Evolutionary conservation across 1,140 invertebrate species (phyloP).

Genomic region (Zaprionus ghesquierei): DNA sequence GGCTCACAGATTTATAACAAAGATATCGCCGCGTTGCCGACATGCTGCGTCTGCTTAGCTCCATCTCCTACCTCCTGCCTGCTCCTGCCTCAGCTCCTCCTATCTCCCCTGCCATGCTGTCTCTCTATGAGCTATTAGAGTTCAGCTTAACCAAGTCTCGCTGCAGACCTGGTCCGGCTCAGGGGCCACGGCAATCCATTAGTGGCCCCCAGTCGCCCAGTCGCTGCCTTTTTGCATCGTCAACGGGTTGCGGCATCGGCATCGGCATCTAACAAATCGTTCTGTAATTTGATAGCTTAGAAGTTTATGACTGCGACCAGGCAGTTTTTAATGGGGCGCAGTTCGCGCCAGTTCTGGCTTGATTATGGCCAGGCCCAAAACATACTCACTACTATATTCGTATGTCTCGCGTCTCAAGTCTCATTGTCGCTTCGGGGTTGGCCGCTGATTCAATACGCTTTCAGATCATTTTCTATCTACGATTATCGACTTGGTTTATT

Average conservation of each 20-base stretch:
- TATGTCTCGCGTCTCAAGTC: no score
- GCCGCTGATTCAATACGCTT: neutral
- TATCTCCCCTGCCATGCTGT: neutral
- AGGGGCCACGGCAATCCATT: slow-evolving; percentile 48
- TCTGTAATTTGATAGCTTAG: slow-evolving; percentile 81
- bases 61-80: neutral
- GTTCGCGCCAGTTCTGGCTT: slow-evolving; percentile 37
- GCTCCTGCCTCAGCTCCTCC: neutral
- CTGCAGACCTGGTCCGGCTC: slow-evolving; percentile 24
- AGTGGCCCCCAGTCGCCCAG: slow-evolving; percentile 25
- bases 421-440: neutral
- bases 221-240: slow-evolving; percentile 50
- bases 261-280: slow-evolving; percentile 79
- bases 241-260: slow-evolving; percentile 59
- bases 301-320: slow-evolving; percentile 76
- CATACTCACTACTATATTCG: no score
- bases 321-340: slow-evolving; percentile 74
- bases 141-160: slow-evolving; percentile 65
- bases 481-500: neutral
- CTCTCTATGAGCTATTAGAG: slow-evolving; percentile 79
- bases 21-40: slow-evolving; percentile 74
- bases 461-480: neutral
- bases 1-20: slow-evolving; percentile 80
- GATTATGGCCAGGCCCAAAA: no score
- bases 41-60: slow-evolving; percentile 65